Evolutionary conservation across 2,113 vertebrate species (phyloP).

Genomic region (Bos javanicus): DNA sequence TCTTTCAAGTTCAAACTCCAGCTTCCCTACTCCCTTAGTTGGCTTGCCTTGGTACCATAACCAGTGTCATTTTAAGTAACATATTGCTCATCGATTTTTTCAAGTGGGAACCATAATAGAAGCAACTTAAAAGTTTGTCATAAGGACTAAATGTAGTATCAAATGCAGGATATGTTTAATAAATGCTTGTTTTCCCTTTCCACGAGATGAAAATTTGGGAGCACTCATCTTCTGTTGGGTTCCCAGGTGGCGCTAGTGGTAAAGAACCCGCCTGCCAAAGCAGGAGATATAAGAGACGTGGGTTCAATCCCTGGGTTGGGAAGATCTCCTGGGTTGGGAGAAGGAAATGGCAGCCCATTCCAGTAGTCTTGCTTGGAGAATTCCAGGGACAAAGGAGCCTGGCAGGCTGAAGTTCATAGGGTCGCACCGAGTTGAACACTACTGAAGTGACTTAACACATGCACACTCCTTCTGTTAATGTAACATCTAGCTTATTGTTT

Average conservation of each 20-base stretch:
- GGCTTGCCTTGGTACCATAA: background rate
- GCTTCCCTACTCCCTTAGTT: background rate
- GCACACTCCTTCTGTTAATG: background rate
- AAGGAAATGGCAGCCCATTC: background rate
- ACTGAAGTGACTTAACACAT: background rate
- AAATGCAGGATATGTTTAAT: background rate
- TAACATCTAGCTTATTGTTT: background rate
- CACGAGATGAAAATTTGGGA: background rate
- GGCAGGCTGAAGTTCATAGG: background rate
- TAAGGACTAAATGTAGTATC: background rate
- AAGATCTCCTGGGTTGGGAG: background rate
- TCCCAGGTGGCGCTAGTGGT: background rate
- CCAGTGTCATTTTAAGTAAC: background rate
- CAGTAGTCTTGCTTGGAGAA: background rate
- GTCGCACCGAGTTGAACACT: rapidly evolving
- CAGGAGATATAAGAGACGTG: background rate
- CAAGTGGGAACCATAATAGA: background rate
- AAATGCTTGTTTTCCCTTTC: background rate
- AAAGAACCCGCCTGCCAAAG: background rate
- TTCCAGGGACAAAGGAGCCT: background rate
- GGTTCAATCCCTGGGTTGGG: background rate
- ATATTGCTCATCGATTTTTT: background rate
- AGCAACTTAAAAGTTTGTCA: background rate
- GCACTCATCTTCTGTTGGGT: background rate
- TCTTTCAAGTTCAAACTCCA: background rate